Base-by-base conservation (phyloP, 2,888 invertebrate genomes). In the Hemicrepidius hirtus region DNA sequence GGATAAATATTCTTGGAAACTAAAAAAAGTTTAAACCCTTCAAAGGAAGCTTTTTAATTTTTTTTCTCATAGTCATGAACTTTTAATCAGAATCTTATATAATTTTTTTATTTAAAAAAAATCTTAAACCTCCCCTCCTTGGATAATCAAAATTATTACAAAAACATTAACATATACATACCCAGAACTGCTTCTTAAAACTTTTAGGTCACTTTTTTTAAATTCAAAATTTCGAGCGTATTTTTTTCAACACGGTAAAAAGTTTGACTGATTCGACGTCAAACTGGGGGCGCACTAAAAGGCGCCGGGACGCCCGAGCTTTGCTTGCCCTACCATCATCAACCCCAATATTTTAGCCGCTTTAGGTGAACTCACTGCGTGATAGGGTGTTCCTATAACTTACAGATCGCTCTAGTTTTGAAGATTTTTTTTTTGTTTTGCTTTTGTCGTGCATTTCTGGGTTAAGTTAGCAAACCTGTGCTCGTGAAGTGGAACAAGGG, bases 291-390 rank as follows among this genome's bases (percentile, higher is more conserved):
- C 67, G 71, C 71, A 71, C 71, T 71, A 55, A 71, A 71, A 60
- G 71, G 71, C 71, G 71, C 67, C 71, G 66, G 66, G 71, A 71
- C 71, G 71, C 71, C 71, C 44, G 66, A 67, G 71, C 71, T 67
- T 35, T 20, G 40, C 50, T 10, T 28, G 13, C 64, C 50, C 64
- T 65, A 13, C 64, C 50, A 50, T 20, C 53, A 37, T 37, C 12
- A 18, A n/a, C 18, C 21, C 32, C 63, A 24, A 63, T 35, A 49
- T 13, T 46, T 28, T 46, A 24, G 63, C 5, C 5, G 18, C 18
- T 5, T 18, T n/a, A 63, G 63, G 63, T 63, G 63, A 63, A 63
- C 32, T 20, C 49, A 63, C 18, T 63, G 41, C 13, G 6, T 40
- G 9, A 10, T 46, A 16, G 16, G 10, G 18, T 18, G 13, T 4